A percentile compares a stretch with the other conserved stretches of the same genome.
Conservation (phyloP, 1,140 invertebrate genomes). For the Mamestra configurata region DNA sequence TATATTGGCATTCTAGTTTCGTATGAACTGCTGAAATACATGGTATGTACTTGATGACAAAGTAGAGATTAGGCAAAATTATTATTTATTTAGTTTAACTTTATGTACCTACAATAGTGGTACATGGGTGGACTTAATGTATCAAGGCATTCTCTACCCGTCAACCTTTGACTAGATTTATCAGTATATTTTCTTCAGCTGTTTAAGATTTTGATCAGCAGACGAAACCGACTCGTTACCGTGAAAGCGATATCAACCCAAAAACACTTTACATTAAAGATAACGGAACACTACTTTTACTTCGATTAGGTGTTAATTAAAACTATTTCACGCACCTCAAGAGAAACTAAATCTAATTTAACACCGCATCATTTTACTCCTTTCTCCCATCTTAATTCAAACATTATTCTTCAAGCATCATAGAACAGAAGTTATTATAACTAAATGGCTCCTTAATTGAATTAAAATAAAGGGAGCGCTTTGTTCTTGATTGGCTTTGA, state of each 20-base stretch:
- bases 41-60: too few species aligned
- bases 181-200: too few species aligned
- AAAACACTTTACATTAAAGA: not conserved
- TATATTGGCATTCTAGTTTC: too few species aligned
- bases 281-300: constrained; percentile 18
- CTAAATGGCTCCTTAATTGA: not conserved
- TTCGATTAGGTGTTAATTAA: constrained; percentile 24
- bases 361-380: not conserved
- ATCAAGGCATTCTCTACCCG: too few species aligned
- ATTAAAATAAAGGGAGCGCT: constrained; percentile 3
- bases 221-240: too few species aligned
- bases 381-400: not conserved
- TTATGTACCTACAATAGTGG: too few species aligned
- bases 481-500: constrained; percentile 11
- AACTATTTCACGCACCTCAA: not conserved
- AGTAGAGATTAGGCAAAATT: too few species aligned
- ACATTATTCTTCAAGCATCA: not conserved
- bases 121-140: too few species aligned
- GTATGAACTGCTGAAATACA: too few species aligned
- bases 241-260: not conserved
- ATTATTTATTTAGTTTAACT: too few species aligned
- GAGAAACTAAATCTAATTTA: not conserved
- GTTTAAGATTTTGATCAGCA: not conserved
- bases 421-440: not conserved
- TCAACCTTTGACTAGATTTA: too few species aligned